phyloP scores from a whole-genome alignment of 2,888 invertebrate species.

The Brenthis daphne region DNA sequence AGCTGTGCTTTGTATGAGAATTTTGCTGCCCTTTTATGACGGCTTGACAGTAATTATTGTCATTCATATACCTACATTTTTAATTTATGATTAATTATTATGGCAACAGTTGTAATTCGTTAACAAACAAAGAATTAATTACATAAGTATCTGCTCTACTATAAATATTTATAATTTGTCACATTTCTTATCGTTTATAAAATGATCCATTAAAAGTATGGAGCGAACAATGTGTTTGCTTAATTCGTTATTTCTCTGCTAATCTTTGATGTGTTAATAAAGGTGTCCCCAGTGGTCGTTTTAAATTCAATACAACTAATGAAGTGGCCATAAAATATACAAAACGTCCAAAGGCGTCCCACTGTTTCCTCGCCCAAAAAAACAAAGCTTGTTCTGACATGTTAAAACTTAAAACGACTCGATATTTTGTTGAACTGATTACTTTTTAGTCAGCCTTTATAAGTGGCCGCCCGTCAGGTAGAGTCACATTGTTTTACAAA shows the following conservation, averaged over 20 bases:
- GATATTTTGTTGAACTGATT: slow-evolving; percentile 71
- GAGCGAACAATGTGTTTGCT: slow-evolving; percentile 5
- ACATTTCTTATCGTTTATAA: background rate
- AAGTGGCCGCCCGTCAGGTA: slow-evolving; percentile 42
- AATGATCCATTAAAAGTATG: background rate
- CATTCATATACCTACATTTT: slow-evolving; percentile 7
- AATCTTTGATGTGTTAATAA: slow-evolving; percentile 66
- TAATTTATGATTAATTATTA: too few relatives aligned
- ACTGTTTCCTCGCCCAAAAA: slow-evolving; percentile 59
- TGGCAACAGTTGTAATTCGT: background rate
- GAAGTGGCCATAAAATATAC: slow-evolving; percentile 74
- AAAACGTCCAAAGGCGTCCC: slow-evolving; percentile 72
- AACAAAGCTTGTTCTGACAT: slow-evolving; percentile 76
- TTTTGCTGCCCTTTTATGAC: slow-evolving; percentile 47
- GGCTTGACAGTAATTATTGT: slow-evolving; percentile 13
- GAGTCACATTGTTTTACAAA: slow-evolving; percentile 66
- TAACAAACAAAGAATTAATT: too few relatives aligned
- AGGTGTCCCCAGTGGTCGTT: slow-evolving; percentile 57
- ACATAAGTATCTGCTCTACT: too few relatives aligned
- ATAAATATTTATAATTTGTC: background rate
- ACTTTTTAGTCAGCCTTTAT: slow-evolving; percentile 56
- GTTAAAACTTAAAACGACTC: slow-evolving; percentile 71
- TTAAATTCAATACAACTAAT: slow-evolving; percentile 58
- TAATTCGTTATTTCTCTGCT: slow-evolving; percentile 41
- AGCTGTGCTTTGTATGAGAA: slow-evolving; percentile 44